Percentiles rank a stretch among this genome's conserved stretches.
Conservation (phyloP, 2,888 invertebrate genomes). For the Ypsolopha scabrella region DNA sequence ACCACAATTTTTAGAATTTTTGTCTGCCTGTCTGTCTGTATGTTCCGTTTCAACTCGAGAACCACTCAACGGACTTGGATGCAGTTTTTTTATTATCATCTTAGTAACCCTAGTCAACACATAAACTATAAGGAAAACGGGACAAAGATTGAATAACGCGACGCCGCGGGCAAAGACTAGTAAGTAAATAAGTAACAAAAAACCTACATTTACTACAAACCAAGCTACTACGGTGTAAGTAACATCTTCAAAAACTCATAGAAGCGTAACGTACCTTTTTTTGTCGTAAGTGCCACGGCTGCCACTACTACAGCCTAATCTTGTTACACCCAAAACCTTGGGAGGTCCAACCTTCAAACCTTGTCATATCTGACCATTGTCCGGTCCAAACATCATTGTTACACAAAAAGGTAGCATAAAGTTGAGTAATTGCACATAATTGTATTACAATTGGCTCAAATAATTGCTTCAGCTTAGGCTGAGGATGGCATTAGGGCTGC, state of each 20-base stretch:
- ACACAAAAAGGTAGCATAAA: constrained; percentile 35
- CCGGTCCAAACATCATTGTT: constrained; percentile 26
- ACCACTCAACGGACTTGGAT: too few species aligned
- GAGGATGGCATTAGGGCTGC: too few species aligned
- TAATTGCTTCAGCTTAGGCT: constrained; percentile 20
- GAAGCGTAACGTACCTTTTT: constrained; percentile 5
- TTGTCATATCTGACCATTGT: constrained; percentile 48
- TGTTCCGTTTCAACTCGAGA: too few species aligned
- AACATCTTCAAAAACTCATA: not conserved
- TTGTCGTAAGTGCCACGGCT: constrained; percentile 6
- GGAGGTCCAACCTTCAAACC: constrained; percentile 50
- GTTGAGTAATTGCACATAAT: constrained; percentile 29
- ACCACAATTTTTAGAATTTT: too few species aligned
- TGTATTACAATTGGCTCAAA: constrained; percentile 36
- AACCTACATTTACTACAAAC: too few species aligned
- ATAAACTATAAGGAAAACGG: too few species aligned
- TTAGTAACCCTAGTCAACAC: too few species aligned
- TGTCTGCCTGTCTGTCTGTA: too few species aligned
- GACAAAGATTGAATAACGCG: too few species aligned
- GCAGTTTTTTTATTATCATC: too few species aligned
- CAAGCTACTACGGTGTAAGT: not conserved
- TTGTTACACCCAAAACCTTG: constrained; percentile 11
- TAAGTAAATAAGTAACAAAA: too few species aligned
- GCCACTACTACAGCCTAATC: constrained; percentile 6
- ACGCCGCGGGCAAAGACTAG: too few species aligned